Conservation (phyloP, 2,113 vertebrate genomes). For the Hepsetus odoe region DNA sequence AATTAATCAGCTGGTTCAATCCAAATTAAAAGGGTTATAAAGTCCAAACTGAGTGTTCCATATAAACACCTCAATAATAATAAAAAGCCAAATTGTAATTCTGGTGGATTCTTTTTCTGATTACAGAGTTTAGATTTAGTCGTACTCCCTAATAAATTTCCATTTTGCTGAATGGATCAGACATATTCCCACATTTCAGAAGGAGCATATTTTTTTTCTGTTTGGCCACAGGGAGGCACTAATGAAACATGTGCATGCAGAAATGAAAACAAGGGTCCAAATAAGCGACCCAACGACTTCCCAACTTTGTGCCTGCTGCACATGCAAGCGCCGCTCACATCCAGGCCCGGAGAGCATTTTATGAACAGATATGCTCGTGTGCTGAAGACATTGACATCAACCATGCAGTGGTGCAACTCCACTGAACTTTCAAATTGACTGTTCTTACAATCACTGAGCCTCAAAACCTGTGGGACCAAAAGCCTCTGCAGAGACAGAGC, state of each 20-base stretch:
- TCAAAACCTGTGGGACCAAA: slow-evolving; percentile 15
- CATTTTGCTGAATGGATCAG: no score
- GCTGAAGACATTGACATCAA: background rate
- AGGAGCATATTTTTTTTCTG: no score
- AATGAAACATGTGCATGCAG: background rate
- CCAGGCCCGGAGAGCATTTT: background rate
- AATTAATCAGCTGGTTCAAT: no score
- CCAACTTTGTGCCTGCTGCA: background rate
- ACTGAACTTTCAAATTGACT: slow-evolving; percentile 33
- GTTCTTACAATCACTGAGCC: slow-evolving; percentile 6
- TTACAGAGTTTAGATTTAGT: no score
- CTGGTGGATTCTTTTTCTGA: no score
- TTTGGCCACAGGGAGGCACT: slow-evolving; percentile 28
- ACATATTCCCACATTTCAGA: background rate
- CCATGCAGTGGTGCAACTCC: slow-evolving; percentile 8
- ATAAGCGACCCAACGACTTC: background rate
- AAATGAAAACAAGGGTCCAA: background rate
- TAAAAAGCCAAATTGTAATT: no score
- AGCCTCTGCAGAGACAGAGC: background rate
- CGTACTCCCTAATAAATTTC: no score
- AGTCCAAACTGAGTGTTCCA: no score
- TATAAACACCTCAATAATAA: no score
- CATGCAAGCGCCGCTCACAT: background rate
- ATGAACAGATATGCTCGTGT: background rate
- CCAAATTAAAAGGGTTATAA: no score